Evolutionary conservation across 1,140 invertebrate genomes (phyloP), one percentile per base, ranked within the genome.

Genomic region (Drosophila varians): DNA sequence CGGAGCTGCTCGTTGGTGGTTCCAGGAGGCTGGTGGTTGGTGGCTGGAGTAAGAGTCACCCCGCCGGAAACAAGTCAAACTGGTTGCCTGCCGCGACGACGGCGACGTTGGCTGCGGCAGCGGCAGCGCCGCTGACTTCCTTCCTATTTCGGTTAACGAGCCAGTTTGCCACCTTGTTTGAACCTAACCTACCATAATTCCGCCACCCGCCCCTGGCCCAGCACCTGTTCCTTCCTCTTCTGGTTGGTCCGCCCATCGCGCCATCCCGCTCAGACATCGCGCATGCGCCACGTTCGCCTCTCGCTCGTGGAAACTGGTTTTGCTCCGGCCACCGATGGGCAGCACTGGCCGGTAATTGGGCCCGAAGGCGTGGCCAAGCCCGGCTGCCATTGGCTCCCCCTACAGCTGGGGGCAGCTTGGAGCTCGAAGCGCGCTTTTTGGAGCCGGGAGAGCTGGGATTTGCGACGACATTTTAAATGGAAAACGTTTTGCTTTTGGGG

Each of bases 401-500:
- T 38, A 16, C 36, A 18, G n/a, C 14, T 16, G 16, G 51, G 47
- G 42, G 53, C n/a, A 14, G 58, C 7, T 36, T 12, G 14, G 26
- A 18, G 40, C 12, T 23, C n/a, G 58, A 38, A 23, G 46, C 28
- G 26, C 34, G n/a, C 31, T 42, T 31, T 31, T 31, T 31, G 58
- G 36, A 38, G 36, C 36, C n/a, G n/a, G n/a, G 36, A 38, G 36
- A 38, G 53, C 65, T 52, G 55, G 70, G 40, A 58, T 74, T 77
- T 72, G 66, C 77, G 87, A 87, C 89, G 89, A 90, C 89, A 87
- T 90, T 90, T 90, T 90, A 90, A 90, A 89, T 89, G 80, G 80
- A 90, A 90, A 90, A 74, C 89, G 89, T 89, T 90, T 90, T 90
- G 89, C 89, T 90, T 90, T 90, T 89, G 89, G 84, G 88, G 77